Conservation (phyloP, 2,113 vertebrate species). For the Apus apus region DNA sequence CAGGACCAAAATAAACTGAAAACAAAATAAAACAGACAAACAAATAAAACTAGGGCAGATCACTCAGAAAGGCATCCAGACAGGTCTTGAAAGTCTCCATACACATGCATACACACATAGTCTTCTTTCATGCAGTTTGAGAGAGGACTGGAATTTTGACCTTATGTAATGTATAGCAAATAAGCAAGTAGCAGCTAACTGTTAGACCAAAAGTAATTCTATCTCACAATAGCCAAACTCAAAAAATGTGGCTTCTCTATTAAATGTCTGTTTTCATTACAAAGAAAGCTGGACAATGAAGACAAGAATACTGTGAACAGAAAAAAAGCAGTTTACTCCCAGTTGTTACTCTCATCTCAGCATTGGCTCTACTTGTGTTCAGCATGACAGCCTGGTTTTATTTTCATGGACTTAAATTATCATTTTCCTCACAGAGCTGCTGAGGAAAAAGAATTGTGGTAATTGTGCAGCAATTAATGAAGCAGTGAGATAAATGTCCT, state of each 20-base stretch:
- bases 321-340: neutral
- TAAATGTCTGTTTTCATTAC: neutral
- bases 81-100: no score
- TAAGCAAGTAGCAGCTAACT: neutral
- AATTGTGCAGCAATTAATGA: neutral
- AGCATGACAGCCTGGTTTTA: conserved; percentile 14
- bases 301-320: neutral
- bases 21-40: no score
- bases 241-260: neutral
- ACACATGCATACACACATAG: neutral
- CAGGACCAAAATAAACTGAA: no score
- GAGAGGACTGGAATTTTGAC: neutral
- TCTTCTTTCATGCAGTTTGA: neutral
- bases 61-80: no score
- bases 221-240: neutral
- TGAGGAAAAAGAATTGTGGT: neutral
- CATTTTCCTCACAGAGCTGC: neutral
- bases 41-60: no score
- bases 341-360: neutral
- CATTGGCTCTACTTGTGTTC: neutral
- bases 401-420: conserved; percentile 19
- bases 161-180: neutral
- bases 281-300: neutral
- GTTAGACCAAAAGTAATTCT: conserved; percentile 9
- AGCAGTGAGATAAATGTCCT: neutral